These are phyloP conservation scores for Rambutsinella grinnellia DNA, from an alignment of 2,888 invertebrate genomes.

Conservation along the genomic window DNA sequence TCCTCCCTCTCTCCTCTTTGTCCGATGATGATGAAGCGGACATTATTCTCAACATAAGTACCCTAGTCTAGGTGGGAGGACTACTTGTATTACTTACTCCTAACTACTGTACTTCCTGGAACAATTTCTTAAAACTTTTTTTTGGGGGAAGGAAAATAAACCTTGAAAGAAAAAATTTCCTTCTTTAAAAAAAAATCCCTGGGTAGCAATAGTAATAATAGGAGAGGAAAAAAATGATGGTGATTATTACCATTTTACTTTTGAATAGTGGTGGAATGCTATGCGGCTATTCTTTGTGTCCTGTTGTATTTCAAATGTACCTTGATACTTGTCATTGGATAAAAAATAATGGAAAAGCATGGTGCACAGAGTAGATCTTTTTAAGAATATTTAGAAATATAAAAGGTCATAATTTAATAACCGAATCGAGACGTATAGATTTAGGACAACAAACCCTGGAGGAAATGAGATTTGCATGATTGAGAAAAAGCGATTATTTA, in stretches of 20 bases:
- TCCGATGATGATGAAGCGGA: conserved; percentile 22
- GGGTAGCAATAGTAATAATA: conserved; percentile 11
- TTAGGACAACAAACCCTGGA: too few relatives aligned
- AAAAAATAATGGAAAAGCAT: too few relatives aligned
- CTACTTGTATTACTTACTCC: conserved; percentile 35
- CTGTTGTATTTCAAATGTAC: too few relatives aligned
- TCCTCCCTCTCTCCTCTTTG: conserved; percentile 1
- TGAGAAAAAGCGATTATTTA: too few relatives aligned
- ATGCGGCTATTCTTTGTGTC: conserved; percentile 28
- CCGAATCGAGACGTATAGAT: too few relatives aligned
- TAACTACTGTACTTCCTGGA: conserved; percentile 49
- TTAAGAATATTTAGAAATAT: too few relatives aligned
- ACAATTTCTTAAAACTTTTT: conserved; percentile 37
- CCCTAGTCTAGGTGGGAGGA: conserved; percentile 16
- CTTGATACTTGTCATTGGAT: too few relatives aligned
- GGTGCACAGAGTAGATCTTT: too few relatives aligned
- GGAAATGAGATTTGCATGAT: too few relatives aligned
- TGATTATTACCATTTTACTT: conserved; percentile 16
- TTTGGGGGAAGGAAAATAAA: conserved; percentile 3
- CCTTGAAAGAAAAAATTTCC: conserved; percentile 10
- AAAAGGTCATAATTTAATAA: too few relatives aligned
- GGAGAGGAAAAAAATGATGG: conserved; percentile 24
- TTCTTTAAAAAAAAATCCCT: conserved; percentile 20
- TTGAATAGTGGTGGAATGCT: conserved; percentile 21
- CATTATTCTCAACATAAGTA: conserved; percentile 31